Base-by-base conservation (phyloP, 2,113 vertebrate species). In the Platycercus adscitus region DNA sequence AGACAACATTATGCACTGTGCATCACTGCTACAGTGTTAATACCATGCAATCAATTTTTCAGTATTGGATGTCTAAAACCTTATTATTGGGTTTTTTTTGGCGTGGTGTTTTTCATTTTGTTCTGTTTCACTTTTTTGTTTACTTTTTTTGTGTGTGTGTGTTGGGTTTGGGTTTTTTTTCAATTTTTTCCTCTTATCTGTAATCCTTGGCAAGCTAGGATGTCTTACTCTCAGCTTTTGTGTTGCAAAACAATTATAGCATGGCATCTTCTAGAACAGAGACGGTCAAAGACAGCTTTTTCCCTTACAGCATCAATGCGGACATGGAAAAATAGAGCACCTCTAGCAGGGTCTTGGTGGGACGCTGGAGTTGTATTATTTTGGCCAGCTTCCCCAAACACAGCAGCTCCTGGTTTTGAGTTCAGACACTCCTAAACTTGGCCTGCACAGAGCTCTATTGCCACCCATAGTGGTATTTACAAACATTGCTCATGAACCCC, bases 71-170 rank as follows among this genome's bases (percentile, higher is more conserved):
- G 13, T 9, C 13, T 77, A 78, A 70, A 61, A 68, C 12, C 16
- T 66, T 47, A 43, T 37, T 13, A 63, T 9, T 37, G 5, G 5
- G 10, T 29, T 20, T 21, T 26, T 31, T 13, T 14, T 5, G 13
- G 3, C 3, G n/a, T 43, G 44, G 0, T 9, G 7, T 29, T 53
- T 55, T 16, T 11, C 18, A 20, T 11, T 19, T 4, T 28, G 8
- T 37, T 52, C 37, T 12, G 14, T 39, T 71, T 64, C 29, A 24
- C 6, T 25, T 49, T 31, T 31, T 55, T 7, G 10, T 13, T 75
- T 53, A 21, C 21, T 44, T 44, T 44, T 44, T 19, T 9, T 46
- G 43, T 46, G 9, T 19, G 16, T 16, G 18, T 8, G 44, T 46
- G 39, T 46, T 46, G 19, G 10, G 20, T 20, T 44, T 44, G 17